phyloP scores from a whole-genome alignment of 2,888 invertebrate genomes.

The Heteromyza rotundicornis region DNA sequence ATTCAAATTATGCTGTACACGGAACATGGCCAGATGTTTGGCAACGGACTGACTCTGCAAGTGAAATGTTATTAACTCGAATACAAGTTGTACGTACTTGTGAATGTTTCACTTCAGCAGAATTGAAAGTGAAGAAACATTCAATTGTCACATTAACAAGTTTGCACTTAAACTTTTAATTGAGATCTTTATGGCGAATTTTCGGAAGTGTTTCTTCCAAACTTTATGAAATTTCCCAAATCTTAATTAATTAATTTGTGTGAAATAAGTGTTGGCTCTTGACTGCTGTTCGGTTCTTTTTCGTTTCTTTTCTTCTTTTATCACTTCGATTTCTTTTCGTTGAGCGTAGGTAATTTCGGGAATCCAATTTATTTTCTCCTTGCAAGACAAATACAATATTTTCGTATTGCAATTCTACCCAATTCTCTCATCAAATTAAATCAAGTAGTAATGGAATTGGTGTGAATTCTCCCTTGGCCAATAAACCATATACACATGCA shows the following conservation, averaged over 20 bases:
- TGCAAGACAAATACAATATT: constrained; percentile 32
- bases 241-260: no score
- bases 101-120: neutral
- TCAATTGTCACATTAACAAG: neutral
- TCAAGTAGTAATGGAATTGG: constrained; percentile 61
- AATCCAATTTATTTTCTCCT: constrained; percentile 39
- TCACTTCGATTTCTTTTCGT: no score
- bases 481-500: constrained; percentile 38
- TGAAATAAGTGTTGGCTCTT: constrained; percentile 20
- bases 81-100: neutral
- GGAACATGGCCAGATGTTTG: constrained; percentile 19
- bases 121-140: neutral
- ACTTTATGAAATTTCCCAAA: no score
- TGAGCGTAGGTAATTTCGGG: no score
- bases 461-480: constrained; percentile 54
- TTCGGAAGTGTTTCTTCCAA: no score
- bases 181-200: constrained; percentile 20
- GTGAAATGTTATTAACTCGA: neutral
- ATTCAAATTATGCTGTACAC: no score
- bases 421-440: constrained; percentile 62
- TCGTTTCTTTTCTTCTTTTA: constrained; percentile 25
- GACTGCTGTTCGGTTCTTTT: constrained; percentile 15
- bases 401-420: constrained; percentile 27
- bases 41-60: constrained; percentile 12
- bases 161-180: constrained; percentile 20